Percentiles rank a stretch among this genome's conserved stretches.
phyloP scores from a whole-genome alignment of 2,888 invertebrate genomes.

The Acrocyrtus sp. region DNA sequence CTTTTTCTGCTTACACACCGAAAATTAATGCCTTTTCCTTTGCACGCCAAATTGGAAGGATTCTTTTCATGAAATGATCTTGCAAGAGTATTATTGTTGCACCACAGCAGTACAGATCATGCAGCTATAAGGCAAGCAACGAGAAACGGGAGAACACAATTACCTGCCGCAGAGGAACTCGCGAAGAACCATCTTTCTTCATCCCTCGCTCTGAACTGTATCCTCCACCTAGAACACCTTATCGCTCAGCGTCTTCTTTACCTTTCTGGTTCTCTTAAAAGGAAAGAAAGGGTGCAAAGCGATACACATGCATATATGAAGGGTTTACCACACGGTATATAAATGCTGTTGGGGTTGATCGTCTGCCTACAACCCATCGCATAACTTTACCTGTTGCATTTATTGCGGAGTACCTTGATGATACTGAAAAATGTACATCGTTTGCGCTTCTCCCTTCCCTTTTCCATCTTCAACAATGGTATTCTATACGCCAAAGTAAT shows the following conservation, averaged over 20 bases:
- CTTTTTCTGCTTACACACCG: too few relatives aligned
- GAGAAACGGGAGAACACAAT: constrained; percentile 16
- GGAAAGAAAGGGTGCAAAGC: constrained; percentile 4
- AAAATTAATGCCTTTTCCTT: neutral
- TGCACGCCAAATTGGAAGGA: neutral
- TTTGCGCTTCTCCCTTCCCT: too few relatives aligned
- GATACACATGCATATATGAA: neutral
- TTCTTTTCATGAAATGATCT: constrained; percentile 10
- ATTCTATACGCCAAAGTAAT: too few relatives aligned
- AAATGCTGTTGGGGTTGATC: neutral
- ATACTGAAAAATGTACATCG: too few relatives aligned
- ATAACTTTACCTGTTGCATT: neutral
- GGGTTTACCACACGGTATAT: neutral
- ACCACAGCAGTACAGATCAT: constrained; percentile 37
- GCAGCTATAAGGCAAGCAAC: constrained; percentile 26
- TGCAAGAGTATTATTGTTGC: constrained; percentile 13
- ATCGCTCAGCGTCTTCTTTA: neutral
- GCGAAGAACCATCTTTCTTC: constrained; percentile 13
- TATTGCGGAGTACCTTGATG: too few relatives aligned
- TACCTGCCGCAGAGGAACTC: constrained; percentile 15
- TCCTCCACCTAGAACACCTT: neutral
- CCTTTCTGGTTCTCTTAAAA: neutral
- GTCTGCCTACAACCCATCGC: neutral
- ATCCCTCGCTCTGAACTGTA: constrained; percentile 2
- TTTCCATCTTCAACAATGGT: too few relatives aligned